These are phyloP conservation scores for Globodera rostochiensis DNA, from an alignment of 1,140 invertebrate genomes.

Conservation along the genomic window DNA sequence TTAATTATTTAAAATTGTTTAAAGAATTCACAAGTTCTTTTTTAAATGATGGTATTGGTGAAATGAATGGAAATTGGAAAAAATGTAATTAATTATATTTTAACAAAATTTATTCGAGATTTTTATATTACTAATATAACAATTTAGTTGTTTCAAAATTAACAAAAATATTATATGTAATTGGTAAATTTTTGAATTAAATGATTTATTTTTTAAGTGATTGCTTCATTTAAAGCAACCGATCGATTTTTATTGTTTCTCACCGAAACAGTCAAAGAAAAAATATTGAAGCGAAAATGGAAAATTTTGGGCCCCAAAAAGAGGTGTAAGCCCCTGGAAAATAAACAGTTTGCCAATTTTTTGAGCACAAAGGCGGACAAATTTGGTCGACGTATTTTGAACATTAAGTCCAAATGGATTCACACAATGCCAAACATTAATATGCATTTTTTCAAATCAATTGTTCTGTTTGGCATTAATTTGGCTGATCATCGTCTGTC, in stretches of 20 bases:
- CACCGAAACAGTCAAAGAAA: neutral
- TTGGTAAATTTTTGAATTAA: too few species aligned
- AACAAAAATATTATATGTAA: too few species aligned
- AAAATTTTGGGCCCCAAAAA: neutral
- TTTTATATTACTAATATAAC: too few species aligned
- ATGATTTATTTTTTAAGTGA: neutral
- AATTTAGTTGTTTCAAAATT: too few species aligned
- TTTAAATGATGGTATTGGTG: neutral
- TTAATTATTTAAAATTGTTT: neutral
- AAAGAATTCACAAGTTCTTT: neutral
- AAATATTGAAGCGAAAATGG: neutral
- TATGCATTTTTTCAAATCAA: neutral
- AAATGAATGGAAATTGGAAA: neutral
- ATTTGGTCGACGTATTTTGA: neutral
- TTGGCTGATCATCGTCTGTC: neutral
- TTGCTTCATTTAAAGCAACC: neutral
- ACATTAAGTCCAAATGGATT: neutral
- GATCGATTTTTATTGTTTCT: neutral
- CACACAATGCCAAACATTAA: neutral
- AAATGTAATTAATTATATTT: neutral
- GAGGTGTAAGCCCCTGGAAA: neutral
- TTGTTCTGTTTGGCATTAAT: neutral
- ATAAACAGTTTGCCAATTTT: neutral
- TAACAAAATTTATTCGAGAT: too few species aligned
- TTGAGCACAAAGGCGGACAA: neutral